phyloP scores from a whole-genome alignment of 2,888 invertebrate species.

The Lycia hirtaria region DNA sequence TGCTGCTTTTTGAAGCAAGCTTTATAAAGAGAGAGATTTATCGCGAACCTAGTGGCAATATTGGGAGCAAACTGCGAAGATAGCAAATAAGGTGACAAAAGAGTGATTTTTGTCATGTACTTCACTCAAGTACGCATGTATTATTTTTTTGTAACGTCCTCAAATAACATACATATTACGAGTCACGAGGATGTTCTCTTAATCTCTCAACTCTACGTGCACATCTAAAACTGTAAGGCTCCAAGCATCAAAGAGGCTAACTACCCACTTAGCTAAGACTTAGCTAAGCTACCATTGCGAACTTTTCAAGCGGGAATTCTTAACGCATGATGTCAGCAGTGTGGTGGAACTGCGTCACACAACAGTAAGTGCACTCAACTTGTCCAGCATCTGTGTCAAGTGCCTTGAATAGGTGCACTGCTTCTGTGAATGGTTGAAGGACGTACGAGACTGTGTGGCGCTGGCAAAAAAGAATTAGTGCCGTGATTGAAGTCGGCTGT shows the following conservation, averaged over 20 bases:
- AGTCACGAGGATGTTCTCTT: no score
- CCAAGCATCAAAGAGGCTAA: slow-evolving; percentile 14
- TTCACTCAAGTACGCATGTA: no score
- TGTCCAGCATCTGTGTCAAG: slow-evolving; percentile 47
- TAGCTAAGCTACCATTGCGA: slow-evolving; percentile 17
- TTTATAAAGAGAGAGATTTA: slow-evolving; percentile 61
- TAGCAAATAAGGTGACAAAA: slow-evolving; percentile 12
- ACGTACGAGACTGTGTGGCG: slow-evolving; percentile 19
- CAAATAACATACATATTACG: no score
- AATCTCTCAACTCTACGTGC: not conserved
- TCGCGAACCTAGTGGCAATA: slow-evolving; percentile 54
- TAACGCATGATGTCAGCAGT: slow-evolving; percentile 39
- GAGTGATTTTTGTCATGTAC: no score
- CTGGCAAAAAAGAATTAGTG: slow-evolving; percentile 10
- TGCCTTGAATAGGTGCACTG: slow-evolving; percentile 40
- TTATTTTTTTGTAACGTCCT: no score
- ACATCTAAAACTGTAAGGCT: slow-evolving; percentile 1
- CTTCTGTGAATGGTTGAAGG: slow-evolving; percentile 34
- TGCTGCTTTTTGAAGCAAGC: slow-evolving; percentile 52
- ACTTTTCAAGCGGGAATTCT: slow-evolving; percentile 32
- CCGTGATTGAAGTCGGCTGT: not conserved
- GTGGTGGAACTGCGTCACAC: slow-evolving; percentile 53
- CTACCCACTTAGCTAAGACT: slow-evolving; percentile 21
- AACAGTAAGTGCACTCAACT: slow-evolving; percentile 46
- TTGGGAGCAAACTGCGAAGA: slow-evolving; percentile 39